Evolutionary conservation across 2,113 vertebrate species (phyloP), one percentile per base, ranked within the genome.

Genomic region (Channa maculata): DNA sequence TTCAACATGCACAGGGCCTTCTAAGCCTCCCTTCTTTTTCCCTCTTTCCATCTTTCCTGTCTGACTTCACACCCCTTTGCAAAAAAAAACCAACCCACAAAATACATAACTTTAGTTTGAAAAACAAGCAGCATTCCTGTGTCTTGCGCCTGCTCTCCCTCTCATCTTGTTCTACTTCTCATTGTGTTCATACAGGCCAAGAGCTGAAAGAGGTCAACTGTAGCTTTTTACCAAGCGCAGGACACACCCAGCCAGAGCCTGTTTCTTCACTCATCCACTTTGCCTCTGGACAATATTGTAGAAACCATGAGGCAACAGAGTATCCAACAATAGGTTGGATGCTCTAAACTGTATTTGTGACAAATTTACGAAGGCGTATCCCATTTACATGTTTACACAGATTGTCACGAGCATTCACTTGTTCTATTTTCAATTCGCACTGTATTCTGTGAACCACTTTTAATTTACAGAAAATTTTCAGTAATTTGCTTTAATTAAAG

Each of bases 1-100:
- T 65, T 33, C 8, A 13, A 1, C 34, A 24, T 53, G 13, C 15
- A 44, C 9, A 11, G 5, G 11, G 11, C 33, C 6, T 2, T 79
- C 65, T 89, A 71, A 83, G 62, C n/a, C 4, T 15, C 10, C 45
- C 8, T 67, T 82, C n/a, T 75, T 68, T 44, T 44, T 48, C 36
- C 33, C 24, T 49, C 14, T 80, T 62, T 71, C 71, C 66, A 36
- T 71, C 59, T 41, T 39, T 5, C 15, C 8, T 61, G n/a, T 34
- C 37, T 58, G 41, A 71, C 71, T 80, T 83, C 41, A 73, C 84
- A 77, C 79, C 81, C 76, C 45, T 83, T 15, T 79, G 57, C 52
- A 24, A 24, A 24, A 24, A 24, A 24, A 24, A 24, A 24, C 77
- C 75, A 80, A 88, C 58, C 52, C 73, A 73, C 77, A 66, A 72